phyloP scores from a whole-genome alignment of 2,113 vertebrate genomes.

The Sterna hirundo region DNA sequence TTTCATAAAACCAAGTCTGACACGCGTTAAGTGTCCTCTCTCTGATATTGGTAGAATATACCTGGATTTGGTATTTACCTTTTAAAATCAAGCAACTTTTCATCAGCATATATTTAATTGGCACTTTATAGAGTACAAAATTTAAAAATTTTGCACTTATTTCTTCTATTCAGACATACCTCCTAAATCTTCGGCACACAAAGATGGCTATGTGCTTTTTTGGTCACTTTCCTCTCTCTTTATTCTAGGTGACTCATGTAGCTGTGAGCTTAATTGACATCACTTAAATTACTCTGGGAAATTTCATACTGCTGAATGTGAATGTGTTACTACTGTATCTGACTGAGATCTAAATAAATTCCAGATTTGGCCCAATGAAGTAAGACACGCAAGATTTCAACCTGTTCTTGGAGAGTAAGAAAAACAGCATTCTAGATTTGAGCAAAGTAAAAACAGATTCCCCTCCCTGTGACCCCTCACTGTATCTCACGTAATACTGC shows the following conservation, averaged over 20 bases:
- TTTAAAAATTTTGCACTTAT: not conserved
- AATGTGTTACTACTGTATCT: constrained; percentile 65
- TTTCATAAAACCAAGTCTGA: constrained; percentile 25
- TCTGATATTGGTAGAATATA: not conserved
- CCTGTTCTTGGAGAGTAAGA: not conserved
- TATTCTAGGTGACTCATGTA: constrained; percentile 66
- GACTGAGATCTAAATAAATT: constrained; percentile 65
- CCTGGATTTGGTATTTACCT: constrained; percentile 4
- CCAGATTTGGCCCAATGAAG: constrained; percentile 60
- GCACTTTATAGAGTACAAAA: not conserved
- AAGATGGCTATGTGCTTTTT: constrained; percentile 31
- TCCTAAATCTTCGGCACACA: not conserved
- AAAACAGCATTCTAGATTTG: not conserved
- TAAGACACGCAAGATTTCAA: constrained; percentile 4
- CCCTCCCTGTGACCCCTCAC: not conserved
- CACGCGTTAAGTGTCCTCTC: not conserved
- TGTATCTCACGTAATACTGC: not conserved
- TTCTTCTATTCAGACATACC: not conserved
- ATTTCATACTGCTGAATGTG: constrained; percentile 63
- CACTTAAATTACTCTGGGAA: constrained; percentile 50
- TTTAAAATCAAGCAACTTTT: not conserved
- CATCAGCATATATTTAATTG: not conserved
- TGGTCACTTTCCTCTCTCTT: constrained; percentile 48
- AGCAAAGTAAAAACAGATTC: not conserved
- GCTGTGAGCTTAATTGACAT: constrained; percentile 71